Evolutionary conservation across 1,140 invertebrate genomes (phyloP), one percentile per base, ranked within the genome.

Genomic region (Pogonus chalceus): DNA sequence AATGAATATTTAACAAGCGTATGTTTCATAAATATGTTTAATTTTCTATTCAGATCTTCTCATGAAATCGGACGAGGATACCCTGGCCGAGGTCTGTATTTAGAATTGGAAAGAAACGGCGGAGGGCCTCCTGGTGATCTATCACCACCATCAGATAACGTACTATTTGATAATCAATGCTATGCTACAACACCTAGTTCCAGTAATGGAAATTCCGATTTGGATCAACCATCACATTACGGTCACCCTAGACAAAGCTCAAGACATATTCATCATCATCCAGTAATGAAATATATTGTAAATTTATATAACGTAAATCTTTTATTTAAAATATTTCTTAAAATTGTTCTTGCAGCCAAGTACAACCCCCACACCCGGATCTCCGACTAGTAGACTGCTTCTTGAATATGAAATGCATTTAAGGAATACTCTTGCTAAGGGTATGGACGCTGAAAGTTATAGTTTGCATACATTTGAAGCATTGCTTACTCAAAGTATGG

Each of bases 381-480:
- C 89, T 14, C 90, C 91, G 9, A 92, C 90, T 10, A 90, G 87
- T 52, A 76, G 90, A 26, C 77, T 94, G 1, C 77, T 93, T 2
- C 77, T 94, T 51, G 92, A 96, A 74, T 95, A 96, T 71, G 93
- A 96, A 76, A 91, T 94, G 84, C 90, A 95, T 72, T 77, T 96
- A 37, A 75, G 92, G 48, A 96, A 96, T 69, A 92, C 92, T 1
- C 76, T 96, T 56, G 92, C 90, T 61, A 92, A 94, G 69, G 92
- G 91, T 57, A 91, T 93, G 87, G 92, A 94, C 66, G 91, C 91
- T 37, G 91, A 94, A 72, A 93, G 89, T 64, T 94, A 93, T 70
- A 92, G 90, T 68, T 72, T 95, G 55, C 90, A 95, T 66, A 94
- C 91, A 1, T 95, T 95, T 65, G 91, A 95, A 74, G 90, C 90